Conservation (phyloP, 2,113 vertebrate genomes). For the Cottus gobio region DNA sequence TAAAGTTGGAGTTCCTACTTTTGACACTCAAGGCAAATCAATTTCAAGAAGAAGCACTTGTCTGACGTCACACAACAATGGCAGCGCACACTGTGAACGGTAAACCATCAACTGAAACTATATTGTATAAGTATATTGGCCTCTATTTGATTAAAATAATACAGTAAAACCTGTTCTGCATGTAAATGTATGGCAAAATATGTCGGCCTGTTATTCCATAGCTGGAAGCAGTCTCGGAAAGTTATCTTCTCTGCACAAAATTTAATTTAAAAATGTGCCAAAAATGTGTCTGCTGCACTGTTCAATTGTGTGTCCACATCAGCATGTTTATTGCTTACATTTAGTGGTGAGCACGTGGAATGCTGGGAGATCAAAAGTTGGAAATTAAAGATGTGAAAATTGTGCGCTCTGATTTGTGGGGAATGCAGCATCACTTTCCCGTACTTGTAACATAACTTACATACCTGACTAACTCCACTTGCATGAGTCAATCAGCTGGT, state of each 20-base stretch:
- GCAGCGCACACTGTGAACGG: neutral
- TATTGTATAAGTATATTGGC: neutral
- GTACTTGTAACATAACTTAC: neutral
- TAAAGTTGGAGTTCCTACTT: too few species aligned
- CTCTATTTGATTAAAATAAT: neutral
- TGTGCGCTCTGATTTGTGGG: too few species aligned
- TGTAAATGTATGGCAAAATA: neutral
- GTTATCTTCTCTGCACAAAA: neutral
- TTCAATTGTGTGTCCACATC: too few species aligned
- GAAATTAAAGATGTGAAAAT: too few species aligned
- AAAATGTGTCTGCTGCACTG: neutral
- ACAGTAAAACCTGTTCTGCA: neutral
- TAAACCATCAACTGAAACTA: neutral
- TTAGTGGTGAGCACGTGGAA: too few species aligned
- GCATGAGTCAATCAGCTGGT: too few species aligned
- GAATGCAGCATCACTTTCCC: neutral
- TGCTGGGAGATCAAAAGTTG: too few species aligned
- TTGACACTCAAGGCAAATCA: too few species aligned
- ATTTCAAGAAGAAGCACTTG: too few species aligned
- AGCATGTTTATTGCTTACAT: too few species aligned
- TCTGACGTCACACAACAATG: too few species aligned
- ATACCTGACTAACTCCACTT: neutral
- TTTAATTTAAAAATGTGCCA: neutral
- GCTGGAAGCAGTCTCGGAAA: neutral
- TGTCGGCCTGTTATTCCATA: neutral